Evolutionary conservation across 2,113 vertebrate genomes (phyloP), one percentile per base, ranked within the genome.

Genomic region (Oreochromis spilurus): DNA sequence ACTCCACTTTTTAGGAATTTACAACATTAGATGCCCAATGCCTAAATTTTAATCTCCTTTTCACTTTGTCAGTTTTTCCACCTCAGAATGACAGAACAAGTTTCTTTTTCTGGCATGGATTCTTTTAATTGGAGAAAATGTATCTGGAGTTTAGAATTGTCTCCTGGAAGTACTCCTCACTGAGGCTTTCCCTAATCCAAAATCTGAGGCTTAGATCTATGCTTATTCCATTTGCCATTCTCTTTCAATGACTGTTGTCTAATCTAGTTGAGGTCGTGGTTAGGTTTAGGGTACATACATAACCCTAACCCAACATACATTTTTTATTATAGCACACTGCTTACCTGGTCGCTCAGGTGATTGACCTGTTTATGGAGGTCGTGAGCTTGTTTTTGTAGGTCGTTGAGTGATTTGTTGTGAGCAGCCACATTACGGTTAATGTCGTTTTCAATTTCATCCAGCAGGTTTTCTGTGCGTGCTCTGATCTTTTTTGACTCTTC

Each of bases 401-500:
- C 93, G 5, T 90, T 92, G 60, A 98, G 82, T 5, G 97, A 96
- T 29, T 94, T 96, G 54, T 93, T 94, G 19, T 96, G 96, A 0
- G 96, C 93, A 0, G 96, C 94, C 3, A 91, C 31, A 2, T 84
- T 67, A 0, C 91, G 95, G 17, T 93, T 93, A 72, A 96, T 93
- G 12, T 79, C 2, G 17, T 95, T 81, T 1, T 94, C 93, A 0
- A 0, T 91, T 10, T 91, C 67, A 6, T 84, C 81, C 75, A 98
- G 93, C 17, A 91, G 86, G 40, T 52, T 57, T 82, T 97, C 91
- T 0, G 93, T 93, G 0, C 17, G 19, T 2, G 1, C 9, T 4
- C 87, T 88, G 0, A 67, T 97, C 0, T 62, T 16, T 34, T n/a
- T 90, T 4, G 97, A 95, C 72, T 93, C 84, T 0, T 79, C 88